Evolutionary conservation across 2,113 vertebrate genomes (phyloP), one percentile per base, ranked within the genome.

Genomic region (Centropristis striata): DNA sequence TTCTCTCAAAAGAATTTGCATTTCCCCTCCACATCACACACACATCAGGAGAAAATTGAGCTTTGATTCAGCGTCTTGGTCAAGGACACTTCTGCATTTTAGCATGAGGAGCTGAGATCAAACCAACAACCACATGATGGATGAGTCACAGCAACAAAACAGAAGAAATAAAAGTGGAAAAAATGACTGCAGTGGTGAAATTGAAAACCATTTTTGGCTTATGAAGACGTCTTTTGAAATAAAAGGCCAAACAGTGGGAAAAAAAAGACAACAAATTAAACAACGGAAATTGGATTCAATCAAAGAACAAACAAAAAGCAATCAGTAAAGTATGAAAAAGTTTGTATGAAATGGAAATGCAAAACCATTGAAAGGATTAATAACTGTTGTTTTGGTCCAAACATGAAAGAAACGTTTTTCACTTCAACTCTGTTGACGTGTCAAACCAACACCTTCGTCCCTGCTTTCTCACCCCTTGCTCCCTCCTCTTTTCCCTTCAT

Each of bases 161-260:
- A 14, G 9, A 55, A 28, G 1, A 10, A 63, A 44, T 2, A 46
- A 44, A 36, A 23, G 8, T 36, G 1, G 5, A 21, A 13, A 37
- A 64, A 47, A 27, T 2, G 12, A 18, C 59, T 13, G 27, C n/a
- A n/a, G 8, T 9, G 1, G 47, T 39, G 18, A 14, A 47, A 63
- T 41, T 54, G 44, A 67, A 80, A 80, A 66, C 0, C 5, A 15
- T 72, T 59, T n/a, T 18, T 47, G 25, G 23, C 28, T 69, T 16
- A 16, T 54, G 8, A 46, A 44, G 1, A n/a, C 8, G 10, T 42
- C 42, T 50, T n/a, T 15, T 1, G 1, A 6, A 42, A 2, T 27
- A 18, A 23, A 53, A 11, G 16, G 27, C 7, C 6, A 44, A 59
- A 23, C 13, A 50, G 32, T 3, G 3, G 39, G 7, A 63, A 59